phyloP scores from a whole-genome alignment of 2,888 invertebrate genomes.

The Sarcophaga subvicina region DNA sequence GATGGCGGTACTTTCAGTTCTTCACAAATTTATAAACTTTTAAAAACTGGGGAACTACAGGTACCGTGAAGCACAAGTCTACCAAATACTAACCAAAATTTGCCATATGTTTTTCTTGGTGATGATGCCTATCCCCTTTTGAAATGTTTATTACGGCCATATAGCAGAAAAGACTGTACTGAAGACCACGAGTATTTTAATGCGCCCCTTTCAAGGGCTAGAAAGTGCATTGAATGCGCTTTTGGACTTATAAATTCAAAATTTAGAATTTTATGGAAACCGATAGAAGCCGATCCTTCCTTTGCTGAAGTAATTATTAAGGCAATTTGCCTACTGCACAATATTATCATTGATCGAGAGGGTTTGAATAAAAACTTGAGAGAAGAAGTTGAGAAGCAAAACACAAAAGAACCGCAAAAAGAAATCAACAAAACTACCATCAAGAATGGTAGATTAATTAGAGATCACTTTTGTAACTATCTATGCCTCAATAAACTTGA shows the following conservation, averaged over 20 bases:
- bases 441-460: slow-evolving; percentile 50
- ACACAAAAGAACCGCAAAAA: slow-evolving; percentile 40
- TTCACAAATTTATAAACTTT: neutral
- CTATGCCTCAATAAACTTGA: slow-evolving; percentile 51
- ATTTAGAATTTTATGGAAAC: slow-evolving; percentile 14
- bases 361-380: too few species aligned
- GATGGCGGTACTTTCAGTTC: slow-evolving; percentile 39
- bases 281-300: slow-evolving; percentile 35
- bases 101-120: slow-evolving; percentile 57
- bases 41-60: slow-evolving; percentile 21
- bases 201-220: slow-evolving; percentile 49
- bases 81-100: slow-evolving; percentile 10
- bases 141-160: slow-evolving; percentile 52
- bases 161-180: slow-evolving; percentile 49
- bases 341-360: slow-evolving; percentile 54
- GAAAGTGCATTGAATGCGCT: slow-evolving; percentile 54
- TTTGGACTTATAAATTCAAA: slow-evolving; percentile 57
- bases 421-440: slow-evolving; percentile 43
- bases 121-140: slow-evolving; percentile 51
- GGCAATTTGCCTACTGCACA: slow-evolving; percentile 55
- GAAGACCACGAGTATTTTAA: slow-evolving; percentile 55
- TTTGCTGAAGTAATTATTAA: slow-evolving; percentile 26
- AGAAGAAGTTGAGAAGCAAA: slow-evolving; percentile 35
- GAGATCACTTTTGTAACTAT: slow-evolving; percentile 55
- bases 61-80: slow-evolving; percentile 5